These are phyloP conservation scores for Lycocerus yunnanus DNA, from an alignment of 2,888 invertebrate species.

Conservation along the genomic window DNA sequence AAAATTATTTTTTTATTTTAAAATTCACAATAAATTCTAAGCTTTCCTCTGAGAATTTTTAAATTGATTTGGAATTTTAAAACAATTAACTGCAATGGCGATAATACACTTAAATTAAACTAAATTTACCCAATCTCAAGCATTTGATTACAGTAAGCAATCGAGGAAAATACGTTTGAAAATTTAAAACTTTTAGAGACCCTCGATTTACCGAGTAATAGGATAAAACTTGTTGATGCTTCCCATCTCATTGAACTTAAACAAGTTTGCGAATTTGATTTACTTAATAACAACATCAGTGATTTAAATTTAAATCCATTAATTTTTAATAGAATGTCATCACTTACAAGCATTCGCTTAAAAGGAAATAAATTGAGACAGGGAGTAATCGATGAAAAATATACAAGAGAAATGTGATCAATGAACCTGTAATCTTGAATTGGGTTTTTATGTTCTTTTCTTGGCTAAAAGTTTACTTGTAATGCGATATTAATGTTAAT, in stretches of 20 bases:
- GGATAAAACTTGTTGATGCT: background rate
- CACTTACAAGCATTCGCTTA: background rate
- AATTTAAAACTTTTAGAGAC: background rate
- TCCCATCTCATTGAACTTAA: background rate
- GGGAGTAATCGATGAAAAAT: background rate
- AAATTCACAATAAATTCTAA: too few relatives aligned
- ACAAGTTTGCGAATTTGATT: background rate
- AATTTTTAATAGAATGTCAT: background rate
- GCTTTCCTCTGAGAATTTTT: too few relatives aligned
- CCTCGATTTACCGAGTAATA: background rate
- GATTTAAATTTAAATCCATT: background rate
- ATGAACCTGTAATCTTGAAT: background rate
- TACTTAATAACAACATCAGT: background rate
- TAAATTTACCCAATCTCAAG: background rate
- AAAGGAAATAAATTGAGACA: background rate
- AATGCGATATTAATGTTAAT: background rate
- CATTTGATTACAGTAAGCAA: background rate
- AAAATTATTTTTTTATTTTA: too few relatives aligned
- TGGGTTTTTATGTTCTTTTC: background rate
- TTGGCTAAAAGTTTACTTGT: background rate
- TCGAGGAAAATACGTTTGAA: background rate
- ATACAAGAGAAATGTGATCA: background rate
- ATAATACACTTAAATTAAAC: background rate
- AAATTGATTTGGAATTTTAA: background rate
- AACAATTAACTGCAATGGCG: background rate